Conservation (phyloP, 2,888 invertebrate species). For the Drosophila nigricruria region DNA sequence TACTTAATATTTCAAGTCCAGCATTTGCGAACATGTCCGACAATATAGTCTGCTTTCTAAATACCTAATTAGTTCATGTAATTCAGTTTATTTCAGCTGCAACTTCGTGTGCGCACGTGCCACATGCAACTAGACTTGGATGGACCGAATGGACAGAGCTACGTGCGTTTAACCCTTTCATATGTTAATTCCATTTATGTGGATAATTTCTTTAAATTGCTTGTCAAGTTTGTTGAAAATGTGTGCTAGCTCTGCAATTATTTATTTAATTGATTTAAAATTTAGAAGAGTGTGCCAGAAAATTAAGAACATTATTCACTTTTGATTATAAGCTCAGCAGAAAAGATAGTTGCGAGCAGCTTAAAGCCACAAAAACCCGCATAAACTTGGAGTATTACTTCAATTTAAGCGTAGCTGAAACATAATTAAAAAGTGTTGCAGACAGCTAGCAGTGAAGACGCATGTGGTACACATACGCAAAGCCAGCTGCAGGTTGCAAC, state of each 20-base stretch:
- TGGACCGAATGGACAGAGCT: conserved; percentile 3
- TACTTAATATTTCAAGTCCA: neutral
- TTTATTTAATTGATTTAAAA: conserved; percentile 6
- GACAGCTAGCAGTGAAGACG: conserved; percentile 20
- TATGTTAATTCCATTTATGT: conserved; percentile 31
- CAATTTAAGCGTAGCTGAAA: conserved; percentile 30
- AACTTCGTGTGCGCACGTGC: conserved; percentile 19
- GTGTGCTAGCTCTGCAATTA: neutral
- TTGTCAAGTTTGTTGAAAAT: conserved; percentile 1
- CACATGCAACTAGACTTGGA: conserved; percentile 11
- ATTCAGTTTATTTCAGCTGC: conserved; percentile 29
- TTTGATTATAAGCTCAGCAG: neutral
- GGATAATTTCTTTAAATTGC: conserved; percentile 10
- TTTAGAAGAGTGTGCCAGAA: neutral
- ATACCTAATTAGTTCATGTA: conserved; percentile 26
- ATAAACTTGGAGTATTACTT: conserved; percentile 9
- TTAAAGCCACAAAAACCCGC: neutral
- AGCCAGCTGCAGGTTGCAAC: conserved; percentile 1
- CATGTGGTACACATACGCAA: conserved; percentile 13
- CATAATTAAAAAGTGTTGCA: conserved; percentile 68
- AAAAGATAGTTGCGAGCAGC: neutral
- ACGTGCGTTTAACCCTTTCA: conserved; percentile 15
- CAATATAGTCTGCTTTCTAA: conserved; percentile 4
- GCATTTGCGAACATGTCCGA: neutral
- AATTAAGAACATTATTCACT: neutral